Conservation (phyloP, 2,113 vertebrate genomes). For the Ursus arctos region DNA sequence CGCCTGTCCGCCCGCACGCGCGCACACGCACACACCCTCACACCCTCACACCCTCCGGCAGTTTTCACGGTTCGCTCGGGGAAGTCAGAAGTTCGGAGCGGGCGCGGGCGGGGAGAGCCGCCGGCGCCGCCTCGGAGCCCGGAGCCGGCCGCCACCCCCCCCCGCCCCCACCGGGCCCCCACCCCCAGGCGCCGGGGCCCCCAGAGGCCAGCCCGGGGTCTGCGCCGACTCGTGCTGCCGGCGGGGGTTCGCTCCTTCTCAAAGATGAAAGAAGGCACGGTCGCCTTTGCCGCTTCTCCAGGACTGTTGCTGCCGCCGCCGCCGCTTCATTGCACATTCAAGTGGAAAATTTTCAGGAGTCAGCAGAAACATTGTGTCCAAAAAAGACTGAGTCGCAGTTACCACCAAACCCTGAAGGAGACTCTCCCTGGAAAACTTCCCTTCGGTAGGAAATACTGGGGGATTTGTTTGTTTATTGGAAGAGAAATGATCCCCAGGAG, state of each 20-base stretch:
- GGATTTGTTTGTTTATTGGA: constrained; percentile 81
- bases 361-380: constrained; percentile 92
- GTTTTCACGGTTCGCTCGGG: constrained; percentile 92
- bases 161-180: too few species aligned
- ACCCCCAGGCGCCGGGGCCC: neutral
- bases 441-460: constrained; percentile 89
- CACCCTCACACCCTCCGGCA: constrained; percentile 88
- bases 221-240: constrained; percentile 59
- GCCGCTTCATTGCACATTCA: constrained; percentile 94
- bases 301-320: constrained; percentile 91
- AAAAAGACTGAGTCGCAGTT: constrained; percentile 96
- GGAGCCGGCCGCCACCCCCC: neutral
- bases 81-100: constrained; percentile 87
- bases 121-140: constrained; percentile 20
- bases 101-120: constrained; percentile 77
- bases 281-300: constrained; percentile 91
- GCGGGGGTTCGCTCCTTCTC: constrained; percentile 55
- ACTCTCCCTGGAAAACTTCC: constrained; percentile 91
- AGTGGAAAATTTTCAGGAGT: constrained; percentile 95
- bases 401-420: constrained; percentile 87
- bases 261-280: constrained; percentile 94
- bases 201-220: constrained; percentile 43
- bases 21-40: constrained; percentile 57
- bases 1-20: constrained; percentile 13
- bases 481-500: constrained; percentile 74